These are phyloP conservation scores for Aphis craccivora DNA, from an alignment of 1,140 invertebrate genomes.

Conservation along the genomic window DNA sequence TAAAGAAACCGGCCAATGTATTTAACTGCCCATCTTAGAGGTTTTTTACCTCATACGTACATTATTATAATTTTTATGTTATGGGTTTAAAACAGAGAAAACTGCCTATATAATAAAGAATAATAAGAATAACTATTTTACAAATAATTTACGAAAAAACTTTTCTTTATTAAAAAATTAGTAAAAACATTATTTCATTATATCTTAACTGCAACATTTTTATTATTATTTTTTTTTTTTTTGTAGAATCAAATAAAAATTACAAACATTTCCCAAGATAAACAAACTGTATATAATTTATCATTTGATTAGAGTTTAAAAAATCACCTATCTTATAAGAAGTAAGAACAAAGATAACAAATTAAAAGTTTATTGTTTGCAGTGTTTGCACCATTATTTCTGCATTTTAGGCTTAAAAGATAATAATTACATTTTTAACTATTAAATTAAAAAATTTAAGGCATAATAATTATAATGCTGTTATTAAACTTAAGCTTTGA, in stretches of 20 bases:
- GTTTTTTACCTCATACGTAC: too few relatives aligned
- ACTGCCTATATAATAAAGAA: too few relatives aligned
- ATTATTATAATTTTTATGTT: too few relatives aligned
- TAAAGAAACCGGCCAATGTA: too few relatives aligned
- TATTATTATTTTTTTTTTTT: too few relatives aligned
- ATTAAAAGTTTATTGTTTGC: not conserved
- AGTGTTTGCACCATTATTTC: not conserved
- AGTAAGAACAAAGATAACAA: not conserved
- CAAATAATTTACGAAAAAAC: not conserved
- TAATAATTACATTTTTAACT: not conserved
- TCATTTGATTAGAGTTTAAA: not conserved
- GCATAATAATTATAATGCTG: not conserved
- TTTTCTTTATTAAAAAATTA: not conserved
- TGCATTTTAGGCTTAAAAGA: not conserved
- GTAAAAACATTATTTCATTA: not conserved
- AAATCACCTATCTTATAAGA: not conserved
- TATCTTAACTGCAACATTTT: not conserved
- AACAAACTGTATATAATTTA: conserved; percentile 7
- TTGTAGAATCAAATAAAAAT: not conserved
- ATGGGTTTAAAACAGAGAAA: too few relatives aligned
- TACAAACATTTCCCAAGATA: not conserved
- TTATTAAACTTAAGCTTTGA: not conserved
- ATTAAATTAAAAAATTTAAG: not conserved
- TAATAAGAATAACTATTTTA: not conserved
- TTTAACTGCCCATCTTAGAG: too few relatives aligned